Evolutionary conservation across 2,113 vertebrate species (phyloP).

Genomic region (Conger conger): DNA sequence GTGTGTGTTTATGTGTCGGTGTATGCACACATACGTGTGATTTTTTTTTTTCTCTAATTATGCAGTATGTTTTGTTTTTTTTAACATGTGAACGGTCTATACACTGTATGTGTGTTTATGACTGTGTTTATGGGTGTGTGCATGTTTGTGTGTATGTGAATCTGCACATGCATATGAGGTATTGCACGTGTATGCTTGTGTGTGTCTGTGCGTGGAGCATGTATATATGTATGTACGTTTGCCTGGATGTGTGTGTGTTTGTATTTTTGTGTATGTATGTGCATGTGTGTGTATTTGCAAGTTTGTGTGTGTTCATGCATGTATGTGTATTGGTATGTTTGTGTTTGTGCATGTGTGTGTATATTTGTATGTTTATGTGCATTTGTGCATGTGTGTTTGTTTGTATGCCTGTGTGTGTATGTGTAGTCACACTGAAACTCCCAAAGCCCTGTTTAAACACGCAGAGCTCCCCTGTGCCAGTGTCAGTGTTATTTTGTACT

Average conservation of each 20-base stretch:
- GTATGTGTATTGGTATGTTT: not conserved
- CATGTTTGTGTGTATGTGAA: no score
- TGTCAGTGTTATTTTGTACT: not conserved
- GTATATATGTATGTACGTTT: slow-evolving; percentile 7
- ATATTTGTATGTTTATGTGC: not conserved
- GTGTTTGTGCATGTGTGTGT: no score
- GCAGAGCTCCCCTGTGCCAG: not conserved
- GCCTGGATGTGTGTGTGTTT: not conserved
- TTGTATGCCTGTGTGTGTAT: not conserved
- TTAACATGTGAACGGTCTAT: no score
- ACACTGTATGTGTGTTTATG: not conserved
- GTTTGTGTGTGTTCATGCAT: slow-evolving; percentile 1
- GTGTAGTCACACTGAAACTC: not conserved
- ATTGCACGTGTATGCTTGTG: not conserved
- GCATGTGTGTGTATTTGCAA: slow-evolving; percentile 14
- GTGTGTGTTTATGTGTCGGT: not conserved
- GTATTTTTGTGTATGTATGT: slow-evolving; percentile 16
- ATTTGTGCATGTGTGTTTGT: slow-evolving; percentile 10
- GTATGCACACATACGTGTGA: not conserved
- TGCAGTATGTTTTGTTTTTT: no score
- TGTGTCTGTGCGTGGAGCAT: not conserved
- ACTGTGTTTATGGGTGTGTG: no score
- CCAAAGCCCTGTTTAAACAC: not conserved
- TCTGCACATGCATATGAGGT: not conserved
- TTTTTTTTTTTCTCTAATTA: no score